Conservation (phyloP, 1,140 invertebrate species). For the Megalopta genalis region DNA sequence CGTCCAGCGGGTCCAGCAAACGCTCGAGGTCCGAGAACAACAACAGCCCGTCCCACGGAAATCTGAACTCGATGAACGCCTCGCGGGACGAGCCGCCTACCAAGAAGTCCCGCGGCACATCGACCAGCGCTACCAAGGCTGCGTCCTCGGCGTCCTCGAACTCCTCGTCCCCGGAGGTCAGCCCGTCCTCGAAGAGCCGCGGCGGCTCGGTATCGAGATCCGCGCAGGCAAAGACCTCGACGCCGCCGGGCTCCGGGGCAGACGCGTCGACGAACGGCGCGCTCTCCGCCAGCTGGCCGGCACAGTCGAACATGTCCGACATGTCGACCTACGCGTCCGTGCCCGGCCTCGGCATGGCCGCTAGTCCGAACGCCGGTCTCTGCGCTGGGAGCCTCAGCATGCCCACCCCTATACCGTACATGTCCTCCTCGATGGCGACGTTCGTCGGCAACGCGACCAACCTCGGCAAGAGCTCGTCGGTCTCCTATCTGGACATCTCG, state of each 20-base stretch:
- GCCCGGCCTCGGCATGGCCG: slow-evolving; percentile 64
- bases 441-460: slow-evolving; percentile 78
- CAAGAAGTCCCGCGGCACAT: slow-evolving; percentile 74
- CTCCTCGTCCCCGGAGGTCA: slow-evolving; percentile 31
- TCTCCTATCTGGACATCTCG: slow-evolving; percentile 79
- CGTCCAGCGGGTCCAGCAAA: slow-evolving; percentile 67
- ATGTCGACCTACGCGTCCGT: slow-evolving; percentile 70
- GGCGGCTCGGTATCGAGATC: slow-evolving; percentile 56
- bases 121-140: slow-evolving; percentile 56
- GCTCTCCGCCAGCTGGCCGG: slow-evolving; percentile 61
- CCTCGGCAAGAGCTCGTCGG: slow-evolving; percentile 78
- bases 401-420: slow-evolving; percentile 75
- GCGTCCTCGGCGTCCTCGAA: slow-evolving; percentile 21
- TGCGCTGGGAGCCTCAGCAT: slow-evolving; percentile 68
- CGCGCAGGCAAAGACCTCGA: slow-evolving; percentile 42
- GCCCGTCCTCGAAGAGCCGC: slow-evolving; percentile 40
- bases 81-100: slow-evolving; percentile 71
- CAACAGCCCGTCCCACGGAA: slow-evolving; percentile 78
- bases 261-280: slow-evolving; percentile 2
- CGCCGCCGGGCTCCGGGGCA: slow-evolving; percentile 11
- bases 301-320: slow-evolving; percentile 70
- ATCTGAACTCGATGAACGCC: slow-evolving; percentile 74
- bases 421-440: slow-evolving; percentile 77
- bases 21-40: slow-evolving; percentile 78
- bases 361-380: slow-evolving; percentile 67